Conservation (phyloP, 2,797 vertebrate species). For the Chromis chromis region DNA sequence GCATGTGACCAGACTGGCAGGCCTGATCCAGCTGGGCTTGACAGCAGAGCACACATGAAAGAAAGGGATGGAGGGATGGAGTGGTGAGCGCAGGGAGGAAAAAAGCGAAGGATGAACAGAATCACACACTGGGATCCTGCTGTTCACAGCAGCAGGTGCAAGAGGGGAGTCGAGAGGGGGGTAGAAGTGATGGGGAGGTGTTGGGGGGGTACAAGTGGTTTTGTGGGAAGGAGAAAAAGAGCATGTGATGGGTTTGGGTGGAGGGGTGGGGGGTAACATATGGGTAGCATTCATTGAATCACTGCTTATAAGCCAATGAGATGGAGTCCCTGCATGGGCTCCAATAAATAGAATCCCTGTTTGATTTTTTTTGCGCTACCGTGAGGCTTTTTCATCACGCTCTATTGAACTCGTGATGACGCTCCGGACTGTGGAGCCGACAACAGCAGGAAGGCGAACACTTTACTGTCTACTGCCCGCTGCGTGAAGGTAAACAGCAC, state of each 20-base stretch:
- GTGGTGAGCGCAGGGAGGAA: slow-evolving; percentile 68
- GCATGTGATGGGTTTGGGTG: slow-evolving; percentile 15
- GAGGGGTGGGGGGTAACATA: slow-evolving; percentile 47
- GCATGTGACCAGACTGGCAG: slow-evolving; percentile 72
- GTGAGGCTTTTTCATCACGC: slow-evolving; percentile 62
- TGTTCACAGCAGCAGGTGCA: slow-evolving; percentile 85
- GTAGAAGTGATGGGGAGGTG: slow-evolving; percentile 6
- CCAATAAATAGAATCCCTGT: slow-evolving; percentile 57
- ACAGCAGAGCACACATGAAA: slow-evolving; percentile 83
- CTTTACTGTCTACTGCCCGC: slow-evolving; percentile 34
- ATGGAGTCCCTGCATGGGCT: slow-evolving; percentile 54
- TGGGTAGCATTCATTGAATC: slow-evolving; percentile 65
- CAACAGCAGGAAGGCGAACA: slow-evolving; percentile 48
- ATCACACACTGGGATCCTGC: slow-evolving; percentile 81
- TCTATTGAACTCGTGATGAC: slow-evolving; percentile 51
- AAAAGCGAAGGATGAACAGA: slow-evolving; percentile 76
- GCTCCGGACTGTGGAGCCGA: slow-evolving; percentile 32
- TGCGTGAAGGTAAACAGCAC: slow-evolving; percentile 37
- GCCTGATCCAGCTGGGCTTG: slow-evolving; percentile 82
- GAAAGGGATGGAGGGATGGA: slow-evolving; percentile 78
- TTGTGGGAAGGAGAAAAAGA: slow-evolving; percentile 56
- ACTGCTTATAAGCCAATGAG: slow-evolving; percentile 53
- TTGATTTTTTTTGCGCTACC: slow-evolving; percentile 55
- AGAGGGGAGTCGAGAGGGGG: slow-evolving; percentile 41
- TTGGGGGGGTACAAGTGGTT: slow-evolving; percentile 29